Conservation (phyloP, 2,113 vertebrate genomes). For the Psephotus haematonotus region DNA sequence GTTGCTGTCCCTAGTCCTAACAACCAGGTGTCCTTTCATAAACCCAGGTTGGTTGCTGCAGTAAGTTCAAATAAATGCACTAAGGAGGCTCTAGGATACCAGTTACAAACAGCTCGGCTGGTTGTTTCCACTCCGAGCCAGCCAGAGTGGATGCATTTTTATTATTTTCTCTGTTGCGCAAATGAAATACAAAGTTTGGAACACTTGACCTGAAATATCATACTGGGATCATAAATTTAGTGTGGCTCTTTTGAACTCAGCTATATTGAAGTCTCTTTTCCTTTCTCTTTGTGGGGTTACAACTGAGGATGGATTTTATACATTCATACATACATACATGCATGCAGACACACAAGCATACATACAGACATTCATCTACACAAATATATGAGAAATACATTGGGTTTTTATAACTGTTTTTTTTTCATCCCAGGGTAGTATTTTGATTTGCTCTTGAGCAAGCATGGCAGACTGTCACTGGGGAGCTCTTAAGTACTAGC, state of each 20-base stretch:
- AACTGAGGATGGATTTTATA: neutral
- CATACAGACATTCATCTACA: neutral
- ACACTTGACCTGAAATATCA: neutral
- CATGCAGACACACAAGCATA: rapidly evolving
- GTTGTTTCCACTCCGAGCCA: neutral
- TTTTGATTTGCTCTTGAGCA: neutral
- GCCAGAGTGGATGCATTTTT: neutral
- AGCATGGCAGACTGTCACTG: neutral
- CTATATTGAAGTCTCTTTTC: neutral
- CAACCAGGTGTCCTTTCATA: neutral
- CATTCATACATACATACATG: rapidly evolving
- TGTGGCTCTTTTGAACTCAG: neutral
- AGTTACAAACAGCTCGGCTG: neutral
- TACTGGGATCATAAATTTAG: neutral
- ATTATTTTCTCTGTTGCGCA: neutral
- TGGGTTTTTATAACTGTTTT: neutral
- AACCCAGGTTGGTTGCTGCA: neutral
- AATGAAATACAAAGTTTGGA: neutral
- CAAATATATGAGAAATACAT: neutral
- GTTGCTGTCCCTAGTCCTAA: neutral
- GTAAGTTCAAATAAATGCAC: neutral
- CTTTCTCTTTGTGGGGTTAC: neutral
- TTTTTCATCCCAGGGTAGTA: neutral
- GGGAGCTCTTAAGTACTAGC: neutral
- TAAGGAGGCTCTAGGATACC: neutral